These are phyloP conservation scores for Aeoliscus strigatus DNA, from an alignment of 2,797 vertebrate genomes.

Conservation along the genomic window DNA sequence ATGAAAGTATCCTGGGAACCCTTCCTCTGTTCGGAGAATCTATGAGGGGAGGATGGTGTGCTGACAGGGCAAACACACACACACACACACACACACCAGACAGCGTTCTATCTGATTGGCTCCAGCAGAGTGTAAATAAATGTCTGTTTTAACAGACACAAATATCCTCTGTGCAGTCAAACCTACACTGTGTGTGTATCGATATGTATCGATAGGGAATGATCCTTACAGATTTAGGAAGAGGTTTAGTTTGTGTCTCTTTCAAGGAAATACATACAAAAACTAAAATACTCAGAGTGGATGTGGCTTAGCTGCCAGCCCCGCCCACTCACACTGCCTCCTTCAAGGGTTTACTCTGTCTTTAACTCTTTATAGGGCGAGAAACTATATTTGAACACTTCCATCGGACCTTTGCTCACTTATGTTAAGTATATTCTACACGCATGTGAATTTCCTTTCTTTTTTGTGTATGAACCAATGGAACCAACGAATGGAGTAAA, in stretches of 20 bases:
- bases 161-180: constrained; percentile 17
- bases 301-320: too few species aligned
- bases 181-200: constrained; percentile 18
- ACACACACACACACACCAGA: constrained; percentile 16
- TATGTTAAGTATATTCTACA: too few species aligned
- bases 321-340: too few species aligned
- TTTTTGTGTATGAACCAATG: too few species aligned
- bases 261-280: constrained; percentile 24
- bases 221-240: constrained; percentile 22
- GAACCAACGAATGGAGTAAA: too few species aligned
- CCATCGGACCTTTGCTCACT: too few species aligned
- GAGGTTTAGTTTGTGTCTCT: constrained; percentile 17
- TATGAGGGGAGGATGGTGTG: constrained; percentile 36
- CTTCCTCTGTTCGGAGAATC: constrained; percentile 44
- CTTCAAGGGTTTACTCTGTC: too few species aligned
- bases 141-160: constrained; percentile 20
- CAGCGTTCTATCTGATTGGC: constrained; percentile 10
- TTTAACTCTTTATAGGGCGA: too few species aligned
- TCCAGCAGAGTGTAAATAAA: constrained; percentile 37
- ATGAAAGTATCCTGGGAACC: constrained; percentile 48
- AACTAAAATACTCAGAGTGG: too few species aligned
- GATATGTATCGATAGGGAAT: constrained; percentile 14
- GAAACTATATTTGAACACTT: too few species aligned
- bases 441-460: too few species aligned
- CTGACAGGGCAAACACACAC: constrained; percentile 44